Evolutionary conservation across 2,888 invertebrate species (phyloP), one percentile per base, ranked within the genome.

Genomic region (Caenorhabditis sinica): DNA sequence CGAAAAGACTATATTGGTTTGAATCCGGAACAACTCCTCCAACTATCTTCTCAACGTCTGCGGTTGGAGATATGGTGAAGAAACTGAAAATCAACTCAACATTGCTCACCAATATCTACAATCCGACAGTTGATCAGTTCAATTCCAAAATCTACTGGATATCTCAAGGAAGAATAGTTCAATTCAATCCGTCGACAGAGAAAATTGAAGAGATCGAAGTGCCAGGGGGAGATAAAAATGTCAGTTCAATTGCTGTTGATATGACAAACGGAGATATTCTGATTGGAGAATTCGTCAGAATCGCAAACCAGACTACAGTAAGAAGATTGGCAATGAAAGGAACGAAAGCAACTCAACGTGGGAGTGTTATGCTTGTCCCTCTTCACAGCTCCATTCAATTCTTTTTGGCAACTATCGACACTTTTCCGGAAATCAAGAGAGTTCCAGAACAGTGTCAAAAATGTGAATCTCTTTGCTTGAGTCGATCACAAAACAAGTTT

Each of bases 211-310:
- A 76, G 17, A 43, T 76, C 30, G 58, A 65, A 36, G 45, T 80
- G 11, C 72, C 80, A 2, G 82, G 82, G 13, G 82, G 82, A n/a
- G 71, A 68, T 36, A 56, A 51, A n/a, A 82, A 75, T n/a, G 75
- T 82, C 25, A 65, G 65, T 30, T 69, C 82, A 17, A 65, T 82
- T 28, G 75, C 82, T 9, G 76, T 76, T 1, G 76, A 82, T 43
- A 20, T 25, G n/a, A 13, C 36, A 23, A 82, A 66, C 58, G 82
- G 82, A 43, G 75, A 82, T 49, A 71, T 82, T 65, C 65, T 82
- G 20, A 75, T 82, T 25, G 76, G 72, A 49, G 81, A 69, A 40
- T 82, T 49, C 33, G 53, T 74, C 11, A 9, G 68, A 45, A 75
- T 75, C 15, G 61, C 69, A 1, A 82, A 74, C 49, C 81, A 82